Base-by-base conservation (phyloP, 2,113 vertebrate genomes). In the Peucedramus taeniatus region DNA sequence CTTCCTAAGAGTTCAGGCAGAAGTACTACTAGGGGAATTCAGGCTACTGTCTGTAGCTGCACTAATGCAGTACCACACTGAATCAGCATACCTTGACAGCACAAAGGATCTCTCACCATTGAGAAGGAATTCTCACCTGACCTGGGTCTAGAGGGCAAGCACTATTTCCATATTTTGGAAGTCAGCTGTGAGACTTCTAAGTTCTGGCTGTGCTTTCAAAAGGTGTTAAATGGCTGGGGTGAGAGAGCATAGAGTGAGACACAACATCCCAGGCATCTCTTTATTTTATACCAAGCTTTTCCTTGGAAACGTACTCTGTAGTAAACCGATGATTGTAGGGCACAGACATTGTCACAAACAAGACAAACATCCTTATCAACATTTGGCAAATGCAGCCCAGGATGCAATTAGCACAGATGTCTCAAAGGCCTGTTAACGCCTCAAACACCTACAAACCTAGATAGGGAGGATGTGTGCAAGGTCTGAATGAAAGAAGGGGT, bases 161-260 rank as follows among this genome's bases (percentile, higher is more conserved):
- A 2, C 11, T n/a, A 42, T 1, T 2, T 27, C 26, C 2, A 0
- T 21, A 9, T 59, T 59, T 50, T 50, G 40, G 11, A 42, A 75
- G 33, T 33, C 50, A 70, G 30, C 45, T 65, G 81, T 23, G 30
- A 74, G 40, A 79, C 28, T 64, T 59, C 10, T 51, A 16, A 30
- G 5, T 8, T 45, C 47, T n/a, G 26, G 21, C 10, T 77, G 13
- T 77, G 53, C 39, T 88, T 81, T 37, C 31, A 28, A 33, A 72
- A 60, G 10, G 20, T 28, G 15, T 7, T 42, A 70, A 63, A 66
- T 8, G 33, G 31, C 22, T 68, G 21, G 12, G 24, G 54, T 33
- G 12, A 65, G 60, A 65, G 19, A 74, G 24, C 50, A 30, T 23
- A 3, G 1, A 71, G 8, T 4, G 11, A 71, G n/a, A 42, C 4